These are phyloP conservation scores for Bicyclus anynana DNA, from an alignment of 1,140 invertebrate species.

Conservation along the genomic window DNA sequence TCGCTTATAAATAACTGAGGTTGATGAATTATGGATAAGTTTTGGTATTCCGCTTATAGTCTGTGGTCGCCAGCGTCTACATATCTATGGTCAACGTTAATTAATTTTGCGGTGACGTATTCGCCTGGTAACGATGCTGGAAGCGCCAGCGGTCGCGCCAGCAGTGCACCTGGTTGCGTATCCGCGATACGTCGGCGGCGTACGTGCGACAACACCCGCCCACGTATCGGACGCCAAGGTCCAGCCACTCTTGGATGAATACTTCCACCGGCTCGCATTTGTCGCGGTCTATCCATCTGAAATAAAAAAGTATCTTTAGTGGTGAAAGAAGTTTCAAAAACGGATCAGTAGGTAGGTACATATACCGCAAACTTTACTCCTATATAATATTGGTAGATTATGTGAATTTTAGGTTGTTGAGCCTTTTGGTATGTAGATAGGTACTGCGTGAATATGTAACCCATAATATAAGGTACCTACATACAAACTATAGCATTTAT, in stretches of 20 bases:
- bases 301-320: not conserved
- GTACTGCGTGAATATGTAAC: no score
- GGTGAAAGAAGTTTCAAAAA: not conserved
- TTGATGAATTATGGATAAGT: not conserved
- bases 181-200: slow-evolving; percentile 79
- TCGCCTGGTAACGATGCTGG: slow-evolving; percentile 33
- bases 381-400: no score
- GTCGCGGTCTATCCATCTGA: slow-evolving; percentile 79
- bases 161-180: slow-evolving; percentile 76
- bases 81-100: not conserved
- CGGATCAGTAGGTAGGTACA: no score
- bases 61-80: slow-evolving; percentile 3
- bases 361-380: no score
- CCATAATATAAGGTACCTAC: no score
- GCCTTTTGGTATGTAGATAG: no score
- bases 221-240: slow-evolving; percentile 80
- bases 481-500: no score
- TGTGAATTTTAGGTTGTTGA: no score
- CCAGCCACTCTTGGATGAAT: slow-evolving; percentile 80
- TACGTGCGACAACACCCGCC: slow-evolving; percentile 85
- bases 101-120: slow-evolving; percentile 12
- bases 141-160: slow-evolving; percentile 73
- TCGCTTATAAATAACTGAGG: not conserved
- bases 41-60: not conserved
- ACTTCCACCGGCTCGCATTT: slow-evolving; percentile 78